Evolutionary conservation across 2,113 vertebrate species (phyloP), one percentile per base, ranked within the genome.

Genomic region (Daboia siamensis): DNA sequence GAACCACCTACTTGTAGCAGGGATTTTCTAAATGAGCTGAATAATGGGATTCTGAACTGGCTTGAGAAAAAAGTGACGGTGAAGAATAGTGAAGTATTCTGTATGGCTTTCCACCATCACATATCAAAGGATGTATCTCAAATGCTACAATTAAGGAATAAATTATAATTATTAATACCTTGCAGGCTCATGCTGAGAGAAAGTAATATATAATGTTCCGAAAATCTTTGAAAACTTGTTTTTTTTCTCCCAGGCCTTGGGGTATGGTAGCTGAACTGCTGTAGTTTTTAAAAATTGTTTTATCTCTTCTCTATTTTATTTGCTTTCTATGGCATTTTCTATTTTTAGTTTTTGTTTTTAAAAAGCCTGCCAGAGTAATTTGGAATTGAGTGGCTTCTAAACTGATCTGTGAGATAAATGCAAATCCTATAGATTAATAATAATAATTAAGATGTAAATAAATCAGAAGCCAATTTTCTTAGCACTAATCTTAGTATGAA

Each of bases 381-480:
- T n/a, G n/a, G 64, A 69, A 69, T 69, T 33, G 64, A n/a, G 64
- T 69, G 13, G 13, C 64, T 69, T 69, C 64, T 33, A 69, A 69
- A n/a, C 5, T 15, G 4, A 20, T 55, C 55, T n/a, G 26, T 69
- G 29, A 69, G 11, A 69, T n/a, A 69, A 69, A n/a, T 54, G 52
- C 12, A 24, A 61, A 61, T 29, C 9, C 59, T 29, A 61, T n/a
- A 69, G 12, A 69, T n/a, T n/a, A 69, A 69, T 69, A 69, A 69
- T n/a, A 69, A n/a, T n/a, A 69, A 69, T 69, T 69, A 69, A 69
- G n/a, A 13, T 13, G 29, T n/a, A 69, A n/a, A 69, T 88, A 90
- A 93, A 93, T 92, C 91, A 92, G 89, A 93, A 95, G 59, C 59
- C 92, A 90, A 95, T 95, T 92, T 96, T 48, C 90, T 88, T 94